Evolutionary conservation across 2,797 vertebrate species (phyloP), one percentile per base, ranked within the genome.

Genomic region (Hoplostethus atlanticus): DNA sequence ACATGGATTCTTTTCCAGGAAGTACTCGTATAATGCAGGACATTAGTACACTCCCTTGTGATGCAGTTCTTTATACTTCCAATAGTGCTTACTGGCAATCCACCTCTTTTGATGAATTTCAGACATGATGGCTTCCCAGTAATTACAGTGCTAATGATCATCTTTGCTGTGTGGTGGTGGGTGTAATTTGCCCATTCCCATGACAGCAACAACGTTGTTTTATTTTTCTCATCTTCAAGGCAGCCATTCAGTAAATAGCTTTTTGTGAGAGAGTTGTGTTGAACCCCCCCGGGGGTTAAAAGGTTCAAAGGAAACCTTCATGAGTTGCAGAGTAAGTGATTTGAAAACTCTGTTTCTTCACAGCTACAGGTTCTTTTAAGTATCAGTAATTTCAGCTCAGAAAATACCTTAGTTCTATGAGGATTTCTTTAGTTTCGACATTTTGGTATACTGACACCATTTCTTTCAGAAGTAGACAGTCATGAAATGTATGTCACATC

Each of bases 141-240:
- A 91, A 90, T 92, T 92, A 87, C 69, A 68, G 71, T 15, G 68
- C 86, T 90, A 92, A 93, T 91, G 89, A 88, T 84, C 69, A 85
- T 91, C 87, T 86, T 79, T 81, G 85, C 71, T 87, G 85, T 68
- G 77, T 83, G 72, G 63, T 55, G 59, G 83, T 88, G 79, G 83
- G 59, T 87, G 83, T 90, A 88, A 91, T 91, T 83, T 84, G 54
- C 79, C 81, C 62, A 72, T 70, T 86, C 82, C 84, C 80, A 68
- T 56, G 71, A 54, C 55, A 34, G 78, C 21, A 17, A 76, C 75
- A 56, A 68, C 83, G 69, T 81, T 78, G 63, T 84, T 89, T 85
- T 86, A 79, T 85, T 85, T 84, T 88, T 81, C 80, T 82, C 77
- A 77, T 83, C 73, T 78, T 83, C 56, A 71, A 64, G 36, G 68